These are phyloP conservation scores for Eretmochelys imbricata DNA, from an alignment of 2,113 vertebrate species.

Conservation along the genomic window DNA sequence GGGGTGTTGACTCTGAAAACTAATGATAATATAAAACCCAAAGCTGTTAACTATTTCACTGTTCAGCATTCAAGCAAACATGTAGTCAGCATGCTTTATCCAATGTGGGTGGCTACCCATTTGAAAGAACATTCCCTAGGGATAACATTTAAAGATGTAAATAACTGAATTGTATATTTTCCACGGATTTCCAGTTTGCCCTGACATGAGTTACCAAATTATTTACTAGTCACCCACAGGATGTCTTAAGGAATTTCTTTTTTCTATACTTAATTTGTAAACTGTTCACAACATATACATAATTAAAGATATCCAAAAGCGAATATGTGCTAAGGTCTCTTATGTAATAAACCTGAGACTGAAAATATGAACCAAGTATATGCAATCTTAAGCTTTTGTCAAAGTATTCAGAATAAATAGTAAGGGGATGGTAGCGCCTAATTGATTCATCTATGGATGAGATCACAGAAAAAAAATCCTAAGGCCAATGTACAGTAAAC, in stretches of 20 bases:
- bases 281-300: constrained; percentile 9
- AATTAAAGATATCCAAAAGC: background rate
- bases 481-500: constrained; percentile 21
- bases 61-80: background rate
- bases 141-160: background rate
- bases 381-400: constrained; percentile 8
- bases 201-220: background rate
- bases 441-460: constrained; percentile 19
- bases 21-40: background rate
- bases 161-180: background rate
- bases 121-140: background rate
- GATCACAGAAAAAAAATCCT: constrained; percentile 15
- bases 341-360: background rate
- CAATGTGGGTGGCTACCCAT: background rate
- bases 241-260: background rate
- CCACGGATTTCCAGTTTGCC: constrained; percentile 22
- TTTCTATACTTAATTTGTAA: background rate
- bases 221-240: background rate
- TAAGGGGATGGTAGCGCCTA: constrained; percentile 8
- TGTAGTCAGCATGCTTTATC: background rate
- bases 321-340: constrained; percentile 2
- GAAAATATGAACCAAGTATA: constrained; percentile 5
- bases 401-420: constrained; percentile 22
- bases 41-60: constrained; percentile 2
- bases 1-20: background rate